Evolutionary conservation across 2,888 invertebrate genomes (phyloP).

Genomic region (Palloptera scutellata): DNA sequence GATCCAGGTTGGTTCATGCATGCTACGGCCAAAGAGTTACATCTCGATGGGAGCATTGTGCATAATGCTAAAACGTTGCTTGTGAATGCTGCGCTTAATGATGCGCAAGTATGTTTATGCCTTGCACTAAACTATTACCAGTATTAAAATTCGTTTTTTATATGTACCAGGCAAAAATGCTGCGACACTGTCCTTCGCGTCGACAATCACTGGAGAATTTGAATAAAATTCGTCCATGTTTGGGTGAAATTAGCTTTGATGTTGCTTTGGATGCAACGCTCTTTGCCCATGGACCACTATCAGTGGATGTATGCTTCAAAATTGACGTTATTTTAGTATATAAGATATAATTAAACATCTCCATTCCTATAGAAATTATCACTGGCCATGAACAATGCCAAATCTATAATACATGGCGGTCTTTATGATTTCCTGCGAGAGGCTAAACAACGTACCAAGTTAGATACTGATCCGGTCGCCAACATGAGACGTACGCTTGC

Average conservation of each 20-base stretch:
- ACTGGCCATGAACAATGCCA: constrained; percentile 64
- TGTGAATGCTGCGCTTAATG: constrained; percentile 76
- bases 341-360: background rate
- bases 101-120: constrained; percentile 66
- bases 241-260: constrained; percentile 78
- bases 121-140: background rate
- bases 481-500: constrained; percentile 23
- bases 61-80: constrained; percentile 75
- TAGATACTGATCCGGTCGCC: constrained; percentile 37
- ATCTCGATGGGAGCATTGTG: constrained; percentile 73
- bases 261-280: constrained; percentile 79
- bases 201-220: constrained; percentile 60
- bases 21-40: constrained; percentile 74
- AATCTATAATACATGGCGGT: constrained; percentile 66
- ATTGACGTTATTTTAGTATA: background rate
- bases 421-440: constrained; percentile 66
- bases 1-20: constrained; percentile 76
- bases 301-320: constrained; percentile 74
- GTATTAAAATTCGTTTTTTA: constrained; percentile 9
- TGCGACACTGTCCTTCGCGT: constrained; percentile 58
- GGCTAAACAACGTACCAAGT: constrained; percentile 58
- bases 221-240: constrained; percentile 70
- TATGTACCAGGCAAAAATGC: constrained; percentile 55
- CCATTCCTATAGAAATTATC: constrained; percentile 58
- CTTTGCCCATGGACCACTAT: constrained; percentile 83